Evolutionary conservation across 35 echinoderm and acorn worm species (phyloP).

Genomic region (Diadema setosum): DNA sequence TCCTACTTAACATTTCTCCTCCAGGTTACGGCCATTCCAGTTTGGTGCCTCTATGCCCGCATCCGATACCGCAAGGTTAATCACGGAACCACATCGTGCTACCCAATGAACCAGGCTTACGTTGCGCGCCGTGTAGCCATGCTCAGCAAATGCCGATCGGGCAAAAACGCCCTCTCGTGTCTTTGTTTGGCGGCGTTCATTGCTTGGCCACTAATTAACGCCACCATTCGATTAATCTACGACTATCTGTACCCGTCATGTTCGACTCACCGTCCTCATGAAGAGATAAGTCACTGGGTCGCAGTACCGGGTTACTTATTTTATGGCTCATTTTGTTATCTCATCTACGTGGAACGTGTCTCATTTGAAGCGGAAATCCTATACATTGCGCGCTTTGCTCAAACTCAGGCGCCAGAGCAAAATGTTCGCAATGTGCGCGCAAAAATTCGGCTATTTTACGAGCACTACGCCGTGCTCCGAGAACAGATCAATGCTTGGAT

Average conservation of each 20-base stretch:
- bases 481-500: constrained; percentile 27
- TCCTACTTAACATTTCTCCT: constrained; percentile 51
- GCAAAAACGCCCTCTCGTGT: not conserved
- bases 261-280: not conserved
- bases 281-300: constrained; percentile 32
- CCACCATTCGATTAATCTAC: not conserved
- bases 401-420: not conserved
- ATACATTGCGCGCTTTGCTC: not conserved
- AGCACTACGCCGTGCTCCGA: not conserved
- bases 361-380: constrained; percentile 19
- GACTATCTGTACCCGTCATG: not conserved
- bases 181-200: not conserved
- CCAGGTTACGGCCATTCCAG: constrained; percentile 20
- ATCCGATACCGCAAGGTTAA: not conserved
- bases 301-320: constrained; percentile 5
- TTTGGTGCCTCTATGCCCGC: not conserved
- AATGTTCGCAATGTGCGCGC: not conserved
- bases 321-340: constrained; percentile 43
- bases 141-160: not conserved
- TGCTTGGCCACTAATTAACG: constrained; percentile 9
- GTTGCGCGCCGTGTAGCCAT: not conserved
- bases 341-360: constrained; percentile 23
- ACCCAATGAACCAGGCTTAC: not conserved
- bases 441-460: not conserved
- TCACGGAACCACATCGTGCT: not conserved